phyloP scores from a whole-genome alignment of 1,140 invertebrate species.

The Globodera ellingtonae region DNA sequence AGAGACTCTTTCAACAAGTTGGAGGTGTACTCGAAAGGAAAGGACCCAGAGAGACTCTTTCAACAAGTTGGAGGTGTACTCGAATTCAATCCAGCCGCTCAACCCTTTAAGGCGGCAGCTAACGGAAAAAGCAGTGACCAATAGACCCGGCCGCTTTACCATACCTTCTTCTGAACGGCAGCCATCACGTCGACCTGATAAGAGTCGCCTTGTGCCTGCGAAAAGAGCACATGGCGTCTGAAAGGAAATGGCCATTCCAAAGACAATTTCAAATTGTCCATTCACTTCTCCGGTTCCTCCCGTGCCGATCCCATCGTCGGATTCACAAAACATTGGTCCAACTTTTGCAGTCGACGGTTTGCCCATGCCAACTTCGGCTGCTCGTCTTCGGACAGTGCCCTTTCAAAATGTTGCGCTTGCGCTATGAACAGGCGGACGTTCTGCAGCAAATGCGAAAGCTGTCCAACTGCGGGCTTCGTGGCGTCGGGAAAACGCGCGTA shows the following conservation, averaged over 20 bases:
- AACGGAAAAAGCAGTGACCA: too few relatives aligned
- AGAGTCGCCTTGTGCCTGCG: conserved; percentile 43
- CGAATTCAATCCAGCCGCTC: too few relatives aligned
- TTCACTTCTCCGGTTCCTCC: conserved; percentile 13
- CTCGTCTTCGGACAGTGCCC: conserved; percentile 12
- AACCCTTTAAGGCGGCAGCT: too few relatives aligned
- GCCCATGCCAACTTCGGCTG: conserved; percentile 17
- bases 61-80: background rate
- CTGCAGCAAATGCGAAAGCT: conserved; percentile 37
- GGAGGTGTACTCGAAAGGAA: background rate
- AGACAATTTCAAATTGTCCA: background rate
- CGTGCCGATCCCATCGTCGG: conserved; percentile 38
- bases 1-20: too few relatives aligned
- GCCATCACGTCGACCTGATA: conserved; percentile 55
- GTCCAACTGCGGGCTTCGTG: background rate
- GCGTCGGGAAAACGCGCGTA: conserved; percentile 29
- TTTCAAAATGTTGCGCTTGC: conserved; percentile 40
- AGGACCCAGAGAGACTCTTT: conserved; percentile 8
- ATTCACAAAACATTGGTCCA: conserved; percentile 61
- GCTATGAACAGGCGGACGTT: conserved; percentile 33
- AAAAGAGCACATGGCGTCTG: conserved; percentile 57
- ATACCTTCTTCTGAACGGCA: conserved; percentile 51
- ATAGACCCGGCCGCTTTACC: background rate
- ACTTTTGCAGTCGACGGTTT: conserved; percentile 45
- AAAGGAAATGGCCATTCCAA: conserved; percentile 14